Conservation (phyloP, 2,888 invertebrate species). For the Leptopilina drosophilae region DNA sequence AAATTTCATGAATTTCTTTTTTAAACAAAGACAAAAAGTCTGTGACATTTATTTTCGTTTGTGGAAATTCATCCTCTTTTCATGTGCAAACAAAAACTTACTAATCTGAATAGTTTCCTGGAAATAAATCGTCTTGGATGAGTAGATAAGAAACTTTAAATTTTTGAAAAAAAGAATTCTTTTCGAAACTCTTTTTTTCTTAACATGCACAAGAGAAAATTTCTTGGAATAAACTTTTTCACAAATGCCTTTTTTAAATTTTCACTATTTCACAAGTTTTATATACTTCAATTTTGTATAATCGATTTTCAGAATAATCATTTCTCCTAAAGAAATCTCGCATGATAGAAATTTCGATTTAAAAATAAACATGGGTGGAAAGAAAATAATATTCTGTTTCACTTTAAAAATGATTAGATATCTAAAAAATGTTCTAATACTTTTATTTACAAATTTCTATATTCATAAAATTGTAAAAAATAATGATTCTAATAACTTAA, state of each 20-base stretch:
- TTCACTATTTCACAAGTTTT: background rate
- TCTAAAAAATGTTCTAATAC: no score
- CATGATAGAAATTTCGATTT: no score
- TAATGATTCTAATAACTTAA: no score
- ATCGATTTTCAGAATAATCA: slow-evolving; percentile 11
- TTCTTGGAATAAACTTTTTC: background rate
- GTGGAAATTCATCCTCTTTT: background rate
- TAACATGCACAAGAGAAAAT: background rate
- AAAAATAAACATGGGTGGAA: no score
- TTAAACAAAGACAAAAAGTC: background rate
- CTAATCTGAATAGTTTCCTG: slow-evolving; percentile 20
- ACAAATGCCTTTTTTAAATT: background rate
- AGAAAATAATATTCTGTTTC: no score
- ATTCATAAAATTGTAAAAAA: no score
- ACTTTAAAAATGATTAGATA: no score
- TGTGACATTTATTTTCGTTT: background rate
- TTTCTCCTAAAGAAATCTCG: background rate
- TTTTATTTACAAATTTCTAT: no score
- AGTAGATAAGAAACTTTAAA: slow-evolving; percentile 6
- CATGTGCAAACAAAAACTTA: slow-evolving; percentile 12
- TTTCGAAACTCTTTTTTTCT: background rate
- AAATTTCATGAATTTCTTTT: background rate
- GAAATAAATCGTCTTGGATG: slow-evolving; percentile 6
- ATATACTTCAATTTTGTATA: background rate
- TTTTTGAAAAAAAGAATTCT: no score